phyloP scores from a whole-genome alignment of 1,140 invertebrate genomes.

The Lepidurus packardi region DNA sequence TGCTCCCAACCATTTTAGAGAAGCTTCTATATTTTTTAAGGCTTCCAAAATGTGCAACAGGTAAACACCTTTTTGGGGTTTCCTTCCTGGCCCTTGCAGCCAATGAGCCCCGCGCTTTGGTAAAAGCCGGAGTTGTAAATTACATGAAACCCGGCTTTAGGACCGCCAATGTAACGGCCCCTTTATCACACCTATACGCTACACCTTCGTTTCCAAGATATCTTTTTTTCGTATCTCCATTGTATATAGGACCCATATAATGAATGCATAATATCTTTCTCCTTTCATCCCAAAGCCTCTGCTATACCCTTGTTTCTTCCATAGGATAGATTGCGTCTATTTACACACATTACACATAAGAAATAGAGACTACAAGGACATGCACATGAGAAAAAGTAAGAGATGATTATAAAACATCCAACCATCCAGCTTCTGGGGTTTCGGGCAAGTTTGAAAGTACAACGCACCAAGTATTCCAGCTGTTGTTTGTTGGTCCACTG shows the following conservation, averaged over 20 bases:
- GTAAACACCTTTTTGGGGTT: constrained; percentile 15
- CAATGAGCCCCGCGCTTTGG: not conserved
- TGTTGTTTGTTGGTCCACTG: no score
- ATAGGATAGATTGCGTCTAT: no score
- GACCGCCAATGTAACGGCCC: not conserved
- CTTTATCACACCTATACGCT: constrained; percentile 15
- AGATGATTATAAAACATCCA: no score
- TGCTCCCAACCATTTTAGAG: no score
- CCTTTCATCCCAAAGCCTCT: not conserved
- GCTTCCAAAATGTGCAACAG: not conserved
- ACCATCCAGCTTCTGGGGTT: no score
- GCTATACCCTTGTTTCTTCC: no score
- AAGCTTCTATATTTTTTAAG: no score
- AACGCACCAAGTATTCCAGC: no score
- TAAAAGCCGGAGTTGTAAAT: not conserved
- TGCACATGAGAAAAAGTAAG: no score
- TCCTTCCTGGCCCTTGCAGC: not conserved
- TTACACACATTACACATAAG: no score
- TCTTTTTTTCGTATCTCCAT: not conserved
- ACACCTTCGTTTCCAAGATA: not conserved
- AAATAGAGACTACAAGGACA: no score
- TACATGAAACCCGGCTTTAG: not conserved
- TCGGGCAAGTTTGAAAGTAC: no score
- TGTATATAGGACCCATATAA: not conserved
- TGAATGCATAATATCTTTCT: constrained; percentile 7